phyloP scores from a whole-genome alignment of 2,888 invertebrate species.

The Eupithecia tripunctaria region DNA sequence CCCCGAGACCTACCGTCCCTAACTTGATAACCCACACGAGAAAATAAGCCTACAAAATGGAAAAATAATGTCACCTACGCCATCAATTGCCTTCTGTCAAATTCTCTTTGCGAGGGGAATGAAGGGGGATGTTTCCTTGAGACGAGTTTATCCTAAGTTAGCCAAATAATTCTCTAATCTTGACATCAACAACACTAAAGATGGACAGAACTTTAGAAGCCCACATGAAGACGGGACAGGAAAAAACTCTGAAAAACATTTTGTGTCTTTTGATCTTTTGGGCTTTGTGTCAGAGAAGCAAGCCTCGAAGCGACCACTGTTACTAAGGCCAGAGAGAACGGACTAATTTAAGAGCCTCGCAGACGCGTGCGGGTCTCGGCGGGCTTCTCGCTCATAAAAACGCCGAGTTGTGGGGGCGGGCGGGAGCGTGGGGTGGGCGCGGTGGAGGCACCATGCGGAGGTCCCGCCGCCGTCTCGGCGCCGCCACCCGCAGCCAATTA shows the following conservation, averaged over 20 bases:
- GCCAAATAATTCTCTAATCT: background rate
- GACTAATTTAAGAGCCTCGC: constrained; percentile 76
- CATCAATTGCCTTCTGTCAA: constrained; percentile 64
- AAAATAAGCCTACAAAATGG: constrained; percentile 83
- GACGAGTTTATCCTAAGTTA: background rate
- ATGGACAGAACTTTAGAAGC: background rate
- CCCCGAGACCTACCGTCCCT: constrained; percentile 74
- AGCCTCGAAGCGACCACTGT: constrained; percentile 1
- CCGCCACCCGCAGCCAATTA: constrained; percentile 84
- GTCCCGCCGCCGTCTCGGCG: constrained; percentile 84
- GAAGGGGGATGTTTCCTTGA: constrained; percentile 19
- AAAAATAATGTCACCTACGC: constrained; percentile 79
- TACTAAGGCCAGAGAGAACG: constrained; percentile 61
- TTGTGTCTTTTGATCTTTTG: background rate
- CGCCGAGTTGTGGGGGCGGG: constrained; percentile 69
- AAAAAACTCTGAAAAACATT: background rate
- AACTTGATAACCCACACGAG: constrained; percentile 82
- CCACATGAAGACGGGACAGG: background rate
- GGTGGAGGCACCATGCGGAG: constrained; percentile 80
- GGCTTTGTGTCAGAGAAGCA: background rate
- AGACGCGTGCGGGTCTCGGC: constrained; percentile 73
- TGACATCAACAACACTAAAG: background rate
- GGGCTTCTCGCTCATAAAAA: constrained; percentile 80
- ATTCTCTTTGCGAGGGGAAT: constrained; percentile 48
- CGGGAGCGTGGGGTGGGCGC: constrained; percentile 69